Base-by-base conservation (phyloP, 2,113 vertebrate species). In the Pygoscelis adeliae region DNA sequence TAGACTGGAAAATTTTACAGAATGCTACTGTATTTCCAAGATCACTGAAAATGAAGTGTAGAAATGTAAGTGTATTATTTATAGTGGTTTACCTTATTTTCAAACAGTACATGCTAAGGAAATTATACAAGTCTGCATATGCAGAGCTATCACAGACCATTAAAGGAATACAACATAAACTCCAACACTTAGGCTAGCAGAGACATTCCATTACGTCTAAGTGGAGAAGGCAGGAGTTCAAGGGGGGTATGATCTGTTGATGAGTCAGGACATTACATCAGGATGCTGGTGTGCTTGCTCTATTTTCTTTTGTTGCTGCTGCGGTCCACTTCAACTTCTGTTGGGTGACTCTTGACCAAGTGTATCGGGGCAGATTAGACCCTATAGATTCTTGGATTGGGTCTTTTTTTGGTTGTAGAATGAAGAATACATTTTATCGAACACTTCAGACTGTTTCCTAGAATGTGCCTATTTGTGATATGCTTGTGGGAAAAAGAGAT, bases 161-260 rank as follows among this genome's bases (percentile, higher is more conserved):
- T 15, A 46, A 22, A 53, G 46, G 23, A 89, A 63, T 25, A 15
- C 6, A 50, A 16, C 0, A 0, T 21, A 22, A 59, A 36, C 4
- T 47, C 46, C 13, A 19, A 27, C n/a, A 30, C 16, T 70, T 67
- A 14, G 18, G 11, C 30, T 61, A 36, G 32, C 13, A 49, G 38
- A 78, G 23, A 23, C 0, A 0, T 34, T 83, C 29, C 25, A 9
- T 55, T 46, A 38, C 1, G 1, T 26, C 10, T 40, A 49, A 69
- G 29, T 1, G 8, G 21, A 42, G 59, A 74, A 18, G 29, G 11
- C 32, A 52, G 71, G 10, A 86, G 15, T 5, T 56, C 25, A 62
- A 49, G 27, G 29, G 11, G 79, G 47, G 11, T 42, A 18, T 42
- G 29, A 70, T 6, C 44, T 3, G 1, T 7, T 36, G 65, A 34